phyloP scores from a whole-genome alignment of 2,797 vertebrate genomes.

The Brachymystax lenok region DNA sequence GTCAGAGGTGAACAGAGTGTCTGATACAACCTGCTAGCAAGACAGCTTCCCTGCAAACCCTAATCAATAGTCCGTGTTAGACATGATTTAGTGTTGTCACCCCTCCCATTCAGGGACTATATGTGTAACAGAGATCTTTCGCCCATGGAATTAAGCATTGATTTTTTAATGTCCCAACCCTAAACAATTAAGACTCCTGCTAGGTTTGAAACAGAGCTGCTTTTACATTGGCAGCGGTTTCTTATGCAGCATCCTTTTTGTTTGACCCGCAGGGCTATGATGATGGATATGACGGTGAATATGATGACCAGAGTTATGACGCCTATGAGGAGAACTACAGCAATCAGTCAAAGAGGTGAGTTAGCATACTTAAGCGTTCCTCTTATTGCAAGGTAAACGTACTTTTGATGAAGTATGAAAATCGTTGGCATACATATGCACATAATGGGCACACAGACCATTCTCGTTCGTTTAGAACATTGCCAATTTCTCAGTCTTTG shows the following conservation, averaged over 20 bases:
- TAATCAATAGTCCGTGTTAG: slow-evolving; percentile 63
- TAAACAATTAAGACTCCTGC: slow-evolving; percentile 48
- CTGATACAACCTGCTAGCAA: slow-evolving; percentile 55
- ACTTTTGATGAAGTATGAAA: background rate
- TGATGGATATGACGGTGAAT: slow-evolving; percentile 94
- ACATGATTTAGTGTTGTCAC: slow-evolving; percentile 51
- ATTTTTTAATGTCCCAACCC: slow-evolving; percentile 53
- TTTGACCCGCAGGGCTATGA: slow-evolving; percentile 85
- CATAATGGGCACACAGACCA: background rate
- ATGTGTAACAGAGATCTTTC: slow-evolving; percentile 51
- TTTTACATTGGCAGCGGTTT: background rate
- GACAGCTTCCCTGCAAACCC: slow-evolving; percentile 52
- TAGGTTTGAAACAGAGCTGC: background rate
- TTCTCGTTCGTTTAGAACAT: background rate
- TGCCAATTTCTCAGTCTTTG: background rate
- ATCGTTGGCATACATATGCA: background rate
- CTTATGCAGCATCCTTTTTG: slow-evolving; percentile 24
- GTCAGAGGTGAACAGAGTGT: slow-evolving; percentile 40
- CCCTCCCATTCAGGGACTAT: slow-evolving; percentile 41
- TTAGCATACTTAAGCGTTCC: background rate
- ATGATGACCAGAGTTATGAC: slow-evolving; percentile 93
- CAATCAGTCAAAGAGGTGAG: slow-evolving; percentile 90
- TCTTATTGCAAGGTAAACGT: background rate
- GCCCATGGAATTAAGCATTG: slow-evolving; percentile 58
- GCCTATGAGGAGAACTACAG: slow-evolving; percentile 89